Percentiles rank a stretch among this genome's conserved stretches.
Evolutionary conservation across 2,113 vertebrate genomes (phyloP).

Genomic region (Opisthocomus hoazin): DNA sequence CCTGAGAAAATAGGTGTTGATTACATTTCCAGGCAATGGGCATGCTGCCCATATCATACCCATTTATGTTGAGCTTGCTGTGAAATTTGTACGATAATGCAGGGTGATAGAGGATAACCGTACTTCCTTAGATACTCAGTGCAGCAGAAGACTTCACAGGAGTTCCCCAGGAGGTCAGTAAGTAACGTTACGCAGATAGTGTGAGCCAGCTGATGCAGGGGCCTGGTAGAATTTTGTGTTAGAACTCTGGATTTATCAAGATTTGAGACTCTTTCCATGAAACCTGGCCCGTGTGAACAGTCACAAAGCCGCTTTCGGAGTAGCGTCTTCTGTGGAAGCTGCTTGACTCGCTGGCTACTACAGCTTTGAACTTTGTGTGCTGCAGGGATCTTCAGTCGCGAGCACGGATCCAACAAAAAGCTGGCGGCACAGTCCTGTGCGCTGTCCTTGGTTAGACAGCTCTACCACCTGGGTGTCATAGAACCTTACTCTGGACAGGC

Average conservation of each 20-base stretch:
- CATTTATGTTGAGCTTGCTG: neutral
- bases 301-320: neutral
- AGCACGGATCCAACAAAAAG: conserved; percentile 98
- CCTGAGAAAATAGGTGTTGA: neutral
- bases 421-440: conserved; percentile 95
- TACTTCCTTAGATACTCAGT: neutral
- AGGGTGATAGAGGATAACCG: neutral
- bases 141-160: neutral
- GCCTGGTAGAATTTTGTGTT: neutral
- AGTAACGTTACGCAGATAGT: neutral
- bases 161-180: neutral
- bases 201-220: neutral
- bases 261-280: neutral
- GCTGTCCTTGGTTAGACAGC: conserved; percentile 90
- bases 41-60: neutral
- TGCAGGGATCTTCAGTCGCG: conserved; percentile 86
- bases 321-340: neutral
- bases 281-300: neutral
- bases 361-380: conserved; percentile 35
- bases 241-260: neutral
- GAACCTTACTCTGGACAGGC: conserved; percentile 89
- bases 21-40: neutral
- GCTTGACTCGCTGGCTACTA: neutral
- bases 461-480: conserved; percentile 90
- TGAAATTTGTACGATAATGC: neutral